Evolutionary conservation across 2,888 invertebrate species (phyloP), one percentile per base, ranked within the genome.

Genomic region (Platycheirus rosarum): DNA sequence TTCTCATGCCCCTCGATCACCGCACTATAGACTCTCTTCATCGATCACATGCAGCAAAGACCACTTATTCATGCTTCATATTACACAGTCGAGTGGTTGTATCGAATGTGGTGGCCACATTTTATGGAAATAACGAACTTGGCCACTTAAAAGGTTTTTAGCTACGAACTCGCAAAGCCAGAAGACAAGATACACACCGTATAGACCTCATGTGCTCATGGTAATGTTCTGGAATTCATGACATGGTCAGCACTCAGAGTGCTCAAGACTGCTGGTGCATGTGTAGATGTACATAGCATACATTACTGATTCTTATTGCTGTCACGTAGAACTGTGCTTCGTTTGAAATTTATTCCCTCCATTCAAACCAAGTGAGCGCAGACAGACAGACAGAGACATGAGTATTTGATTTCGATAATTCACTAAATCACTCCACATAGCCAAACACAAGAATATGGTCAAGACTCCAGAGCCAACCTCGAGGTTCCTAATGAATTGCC

Each of bases 391-490:
- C 76, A 55, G 76, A 69, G 63, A 80, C 71, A 66, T 77, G 66
- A 71, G 71, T 68, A 68, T 77, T 82, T 82, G 82, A 82, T 77
- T 82, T 77, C 71, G 82, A 77, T 82, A 82, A 77, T 77, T 77
- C 82, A 82, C 82, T 77, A 82, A 82, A 77, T 77, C 82, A 82
- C 71, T 77, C 82, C 68, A 82, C 77, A 82, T 82, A 70, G 44
- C 82, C 73, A 77, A 66, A 77, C 48, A 70, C 29, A 55, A 55
- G 14, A 57, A 57, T 40, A n/a, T n/a, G n/a, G n/a, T n/a, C n/a
- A n/a, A n/a, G n/a, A n/a, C n/a, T n/a, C n/a, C n/a, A n/a, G 37
- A 37, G 20, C 35, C 55, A 9, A 37, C 20, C 8, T 5, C 29
- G 8, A 20, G 20, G 23, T 57, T 57, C 32, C 62, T 71, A 76